Evolutionary conservation across 1,140 invertebrate genomes (phyloP), one percentile per base, ranked within the genome.

Genomic region (Drosophila lowei): DNA sequence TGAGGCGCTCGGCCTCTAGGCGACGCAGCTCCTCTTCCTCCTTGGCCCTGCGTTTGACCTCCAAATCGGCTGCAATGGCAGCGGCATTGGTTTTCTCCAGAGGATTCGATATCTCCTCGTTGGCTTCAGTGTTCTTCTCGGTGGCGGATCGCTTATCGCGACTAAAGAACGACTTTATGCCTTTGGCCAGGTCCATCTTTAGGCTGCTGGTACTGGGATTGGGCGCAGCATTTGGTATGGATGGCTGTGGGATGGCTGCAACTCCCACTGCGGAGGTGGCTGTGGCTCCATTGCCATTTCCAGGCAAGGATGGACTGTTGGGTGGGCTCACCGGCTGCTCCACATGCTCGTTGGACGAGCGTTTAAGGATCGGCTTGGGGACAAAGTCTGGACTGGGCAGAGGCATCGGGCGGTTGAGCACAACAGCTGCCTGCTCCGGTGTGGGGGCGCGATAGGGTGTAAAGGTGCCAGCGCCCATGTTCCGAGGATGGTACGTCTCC

Each of bases 341-440:
- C 15, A 90, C 70, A 23, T 83, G 90, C 80, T 84, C 86, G 70
- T 85, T 94, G 92, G 89, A 86, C 3, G 90, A 91, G 21, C 92
- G 91, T 75, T 96, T 96, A 3, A 96, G 77, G 71, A 96, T 96
- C 6, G 95, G 95, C 81, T 96, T 96, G 6, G 95, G 95, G 34
- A 95, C 83, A 73, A 95, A 94, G 78, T 94, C 94, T 0, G 93
- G 94, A 83, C 94, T 93, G 1, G 93, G 93, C 23, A 94, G 91
- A 16, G 93, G 92, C 47, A 93, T 89, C 8, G 93, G 92, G 66
- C 94, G 93, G 6, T 92, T 92, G 7, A 93, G 90, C 56, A 94
- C 93, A 59, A 92, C 92, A 57, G 93, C 93, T 2, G 92, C 91
- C 71, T 93, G 92, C 44, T 93, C 92, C 52, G 92, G 92, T 23